Base-by-base conservation (phyloP, 2,797 vertebrate genomes). In the Ctenopoma multispine region DNA sequence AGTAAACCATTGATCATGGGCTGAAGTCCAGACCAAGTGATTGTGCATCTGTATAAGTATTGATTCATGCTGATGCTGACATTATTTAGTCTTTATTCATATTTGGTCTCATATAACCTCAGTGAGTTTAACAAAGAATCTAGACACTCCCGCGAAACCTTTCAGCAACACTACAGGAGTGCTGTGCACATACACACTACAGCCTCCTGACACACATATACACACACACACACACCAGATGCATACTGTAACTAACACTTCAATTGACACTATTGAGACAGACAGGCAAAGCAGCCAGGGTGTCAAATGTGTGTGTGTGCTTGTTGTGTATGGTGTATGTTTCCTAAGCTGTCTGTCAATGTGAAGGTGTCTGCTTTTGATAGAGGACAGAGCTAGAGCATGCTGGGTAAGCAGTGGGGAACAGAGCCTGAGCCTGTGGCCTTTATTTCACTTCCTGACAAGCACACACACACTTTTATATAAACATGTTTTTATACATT, bases 1-100 rank as follows among this genome's bases (percentile, higher is more conserved):
- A 89, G 90, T 88, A 86, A 89, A 88, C 72, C 87, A 93, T 93
- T 84, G 92, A 93, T 91, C 89, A 82, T 15, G 0, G 72, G 75
- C 83, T 69, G 82, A 90, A 86, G 84, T 89, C 77, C 85, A 81
- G 88, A 79, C 87, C 83, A 81, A 84, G 81, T 81, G 83, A 91
- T 82, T 90, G 90, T 91, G 87, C 86, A 92, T 90, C 90, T 92
- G 89, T 90, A 80, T 83, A 74, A 84, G 79, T 87, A 93, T 92
- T 63, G 90, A 93, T 91, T 89, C 87, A 88, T 89, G 88, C 82
- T 91, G 90, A 93, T 91, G 87, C 90, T 91, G 90, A 89, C 91
- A 92, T 92, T 93, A 93, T 91, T 90, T 88, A 81, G 84, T 90
- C 85, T 92, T 93, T 90, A 92, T 93, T 93, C 90, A 92, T 92